phyloP scores from a whole-genome alignment of 37 sponge, comb jelly and placozoan genomes.

The Cladorhizidae sp. region DNA sequence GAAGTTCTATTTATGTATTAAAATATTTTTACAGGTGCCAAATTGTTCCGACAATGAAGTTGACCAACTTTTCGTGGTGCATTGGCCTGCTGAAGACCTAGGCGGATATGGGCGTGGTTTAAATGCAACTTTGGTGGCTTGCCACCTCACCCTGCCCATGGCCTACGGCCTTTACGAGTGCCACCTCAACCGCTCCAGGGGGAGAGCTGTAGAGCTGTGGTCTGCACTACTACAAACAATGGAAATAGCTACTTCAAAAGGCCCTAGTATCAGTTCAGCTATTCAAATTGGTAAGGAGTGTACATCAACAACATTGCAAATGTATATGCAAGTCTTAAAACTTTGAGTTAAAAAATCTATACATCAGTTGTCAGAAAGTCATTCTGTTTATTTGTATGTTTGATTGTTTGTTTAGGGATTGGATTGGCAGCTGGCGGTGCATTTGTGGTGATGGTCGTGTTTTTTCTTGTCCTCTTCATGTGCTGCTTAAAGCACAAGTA shows the following conservation, averaged over 20 bases:
- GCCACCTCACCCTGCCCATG: not conserved
- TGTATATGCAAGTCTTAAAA: not conserved
- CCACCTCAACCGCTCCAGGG: slow-evolving; percentile 1
- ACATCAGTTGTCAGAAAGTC: not conserved
- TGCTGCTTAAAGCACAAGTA: no score
- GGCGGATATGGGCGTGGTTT: not conserved
- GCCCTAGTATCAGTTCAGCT: no score
- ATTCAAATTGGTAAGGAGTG: no score
- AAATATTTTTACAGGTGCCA: no score
- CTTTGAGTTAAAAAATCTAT: not conserved
- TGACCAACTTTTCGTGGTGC: not conserved
- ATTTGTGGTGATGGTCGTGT: no score
- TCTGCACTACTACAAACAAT: not conserved
- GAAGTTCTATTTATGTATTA: no score
- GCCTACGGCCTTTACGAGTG: slow-evolving; percentile 6
- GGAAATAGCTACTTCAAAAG: not conserved
- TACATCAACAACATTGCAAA: not conserved
- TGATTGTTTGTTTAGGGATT: no score
- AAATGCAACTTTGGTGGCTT: not conserved
- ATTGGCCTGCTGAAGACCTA: not conserved
- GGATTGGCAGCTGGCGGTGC: not conserved
- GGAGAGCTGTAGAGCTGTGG: not conserved
- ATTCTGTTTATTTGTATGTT: not conserved
- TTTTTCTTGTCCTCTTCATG: no score
- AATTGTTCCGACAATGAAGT: not conserved